Evolutionary conservation across 2,797 vertebrate species (phyloP), one percentile per base, ranked within the genome.

Genomic region (Pristis pectinata): DNA sequence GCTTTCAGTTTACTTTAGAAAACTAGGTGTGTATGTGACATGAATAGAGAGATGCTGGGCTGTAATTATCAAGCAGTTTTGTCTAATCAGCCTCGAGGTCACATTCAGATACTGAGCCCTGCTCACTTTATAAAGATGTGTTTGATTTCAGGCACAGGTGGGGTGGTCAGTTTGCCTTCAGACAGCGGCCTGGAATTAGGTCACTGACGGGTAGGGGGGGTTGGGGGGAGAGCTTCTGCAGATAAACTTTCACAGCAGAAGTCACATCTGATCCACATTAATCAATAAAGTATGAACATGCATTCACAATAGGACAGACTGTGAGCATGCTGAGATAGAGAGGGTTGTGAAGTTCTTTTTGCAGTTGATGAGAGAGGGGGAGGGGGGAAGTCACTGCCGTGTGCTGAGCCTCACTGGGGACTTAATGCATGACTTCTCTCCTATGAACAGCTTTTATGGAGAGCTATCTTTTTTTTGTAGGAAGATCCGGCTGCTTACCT

Each of bases 401-500:
- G 30, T n/a, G 70, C 92, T 30, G 70, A 94, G 67, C 70, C 44
- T 94, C 92, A 76, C 92, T 94, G 67, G 92, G 92, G 92, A 94
- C 70, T 94, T 72, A 94, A 94, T 74, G 92, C 92, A 76, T 94
- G 92, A 34, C 70, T 94, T 94, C 37, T 56, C 92, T 94, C 92
- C 70, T n/a, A 70, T 74, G 92, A 76, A 92, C 67, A 74, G 67
- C 44, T 74, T 93, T 70, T 94, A 22, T 0, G 2, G 70, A 44
- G 30, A 94, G 92, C 41, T 94, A 94, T 70, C 92, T 41, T 76
- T 37, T 37, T 95, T 95, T 80, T 56, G 49, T 67, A 70, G 94
- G 61, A 95, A 94, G 94, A 94, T 94, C 95, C 95, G 76, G 59
- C 94, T 61, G 79, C 94, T 64, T 95, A 3, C 96, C 95, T 95